Evolutionary conservation across 2,888 invertebrate species (phyloP).

Genomic region (Linnaemya tessellans): DNA sequence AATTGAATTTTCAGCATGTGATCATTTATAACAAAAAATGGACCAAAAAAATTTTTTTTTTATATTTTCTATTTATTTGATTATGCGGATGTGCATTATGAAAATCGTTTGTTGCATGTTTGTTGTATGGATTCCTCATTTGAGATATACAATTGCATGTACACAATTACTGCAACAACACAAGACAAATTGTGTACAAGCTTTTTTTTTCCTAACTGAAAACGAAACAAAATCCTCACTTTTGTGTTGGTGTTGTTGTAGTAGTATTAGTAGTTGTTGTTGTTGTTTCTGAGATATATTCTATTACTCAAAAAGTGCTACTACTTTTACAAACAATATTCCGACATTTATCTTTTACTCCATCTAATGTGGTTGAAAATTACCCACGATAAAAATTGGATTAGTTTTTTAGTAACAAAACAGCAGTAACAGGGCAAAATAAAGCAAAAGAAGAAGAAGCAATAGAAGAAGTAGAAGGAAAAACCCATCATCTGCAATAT

Average conservation of each 20-base stretch:
- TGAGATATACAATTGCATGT: background rate
- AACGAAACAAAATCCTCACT: conserved; percentile 31
- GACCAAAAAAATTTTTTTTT: conserved; percentile 65
- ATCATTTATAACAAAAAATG: conserved; percentile 73
- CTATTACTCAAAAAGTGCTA: conserved; percentile 58
- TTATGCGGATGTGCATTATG: conserved; percentile 63
- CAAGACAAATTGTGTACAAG: conserved; percentile 26
- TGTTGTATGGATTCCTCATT: background rate
- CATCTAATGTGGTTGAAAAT: conserved; percentile 78
- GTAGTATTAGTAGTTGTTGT: no score
- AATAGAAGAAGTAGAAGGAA: no score
- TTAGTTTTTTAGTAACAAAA: conserved; percentile 78
- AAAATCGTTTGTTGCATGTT: conserved; percentile 44
- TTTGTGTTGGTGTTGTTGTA: conserved; percentile 6
- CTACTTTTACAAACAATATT: conserved; percentile 65
- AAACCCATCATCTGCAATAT: background rate
- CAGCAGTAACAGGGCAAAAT: conserved; percentile 50
- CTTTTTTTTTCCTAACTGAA: background rate
- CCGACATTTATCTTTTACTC: conserved; percentile 78
- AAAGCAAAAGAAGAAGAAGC: background rate
- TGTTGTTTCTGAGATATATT: conserved; percentile 39
- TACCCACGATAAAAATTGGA: conserved; percentile 82
- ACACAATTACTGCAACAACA: background rate
- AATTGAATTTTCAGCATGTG: conserved; percentile 82
- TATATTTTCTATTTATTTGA: conserved; percentile 57